Base-by-base conservation (phyloP, 1,140 invertebrate species). In the Heliconius himera region DNA sequence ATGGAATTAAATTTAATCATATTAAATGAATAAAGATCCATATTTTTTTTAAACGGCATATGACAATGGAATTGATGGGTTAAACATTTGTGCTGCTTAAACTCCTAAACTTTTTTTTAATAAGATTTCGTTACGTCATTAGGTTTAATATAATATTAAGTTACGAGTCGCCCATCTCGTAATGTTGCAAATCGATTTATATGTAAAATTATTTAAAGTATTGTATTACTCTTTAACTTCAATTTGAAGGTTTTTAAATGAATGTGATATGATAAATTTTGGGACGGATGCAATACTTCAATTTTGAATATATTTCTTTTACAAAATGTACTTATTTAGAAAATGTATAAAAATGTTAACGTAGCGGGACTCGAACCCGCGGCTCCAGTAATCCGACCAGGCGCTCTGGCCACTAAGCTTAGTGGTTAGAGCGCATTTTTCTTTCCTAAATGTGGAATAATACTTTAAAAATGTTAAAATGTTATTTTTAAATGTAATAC, bases 1-100 rank as follows among this genome's bases (percentile, higher is more conserved):
- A 88, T 84, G 81, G 85, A 86, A 89, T 89, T 90, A 90, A 79
- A 81, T 84, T 83, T 92, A 90, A 92, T 90, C 86, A 82, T 82
- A 88, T 92, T 92, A 90, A 22, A 78, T 78, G 51, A 78, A 78
- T 66, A 66, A 66, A 66, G 60, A 66, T 66, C 26, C 60, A 4
- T 66, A n/a, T n/a, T n/a, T 66, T 66, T 66, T 66, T 66, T 66
- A 13, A 29, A 66, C 60, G 26, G 11, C 60, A 16, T 66, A 66
- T 66, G 60, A 66, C 60, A 66, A 29, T 66, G 60, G 26, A 29
- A 29, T 66, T 22, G 60, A 66, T 66, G 22, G 22, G 9, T 66
- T 66, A 66, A 66, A 66, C 60, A 66, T 66, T 66, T 66, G 11
- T 66, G 60, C 26, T 66, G 60, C 22, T 11, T 66, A 66, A 22